phyloP scores from a whole-genome alignment of 92 coral and sea anemone genomes.

The Muricea muricata region DNA sequence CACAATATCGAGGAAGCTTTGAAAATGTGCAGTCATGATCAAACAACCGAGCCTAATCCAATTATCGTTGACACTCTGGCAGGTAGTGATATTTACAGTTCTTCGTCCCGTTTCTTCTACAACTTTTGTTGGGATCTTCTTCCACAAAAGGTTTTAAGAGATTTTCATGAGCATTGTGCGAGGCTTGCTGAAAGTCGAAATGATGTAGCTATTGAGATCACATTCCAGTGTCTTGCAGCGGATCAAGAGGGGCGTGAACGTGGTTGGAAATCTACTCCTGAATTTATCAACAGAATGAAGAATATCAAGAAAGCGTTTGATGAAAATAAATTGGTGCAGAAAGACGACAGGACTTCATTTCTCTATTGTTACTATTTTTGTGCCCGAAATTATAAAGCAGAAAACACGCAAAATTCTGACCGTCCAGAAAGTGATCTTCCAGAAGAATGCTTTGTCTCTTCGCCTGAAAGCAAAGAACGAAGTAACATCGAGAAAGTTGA shows the following conservation, averaged over 20 bases:
- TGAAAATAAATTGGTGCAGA: neutral
- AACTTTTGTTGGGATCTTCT: neutral
- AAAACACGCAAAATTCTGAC: neutral
- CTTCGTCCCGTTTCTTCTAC: slow-evolving; percentile 27
- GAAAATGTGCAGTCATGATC: neutral
- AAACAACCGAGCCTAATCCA: neutral
- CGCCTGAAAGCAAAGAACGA: neutral
- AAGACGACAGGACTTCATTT: neutral
- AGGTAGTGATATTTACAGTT: slow-evolving; percentile 4
- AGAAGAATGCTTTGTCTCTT: no score
- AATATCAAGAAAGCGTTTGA: neutral
- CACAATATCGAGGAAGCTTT: slow-evolving; percentile 6
- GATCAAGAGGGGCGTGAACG: neutral
- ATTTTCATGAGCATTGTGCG: slow-evolving; percentile 11
- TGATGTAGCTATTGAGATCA: neutral
- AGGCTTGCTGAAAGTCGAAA: neutral
- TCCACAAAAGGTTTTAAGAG: neutral
- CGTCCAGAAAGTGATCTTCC: neutral
- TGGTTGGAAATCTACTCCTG: slow-evolving; percentile 2
- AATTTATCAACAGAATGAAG: neutral
- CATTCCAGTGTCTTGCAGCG: neutral
- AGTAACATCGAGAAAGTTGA: neutral
- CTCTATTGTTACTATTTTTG: neutral
- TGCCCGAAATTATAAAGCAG: neutral
- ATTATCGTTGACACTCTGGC: neutral